Evolutionary conservation across 2,888 invertebrate genomes (phyloP), one percentile per base, ranked within the genome.

Genomic region (Agonopterix subpropinquella): DNA sequence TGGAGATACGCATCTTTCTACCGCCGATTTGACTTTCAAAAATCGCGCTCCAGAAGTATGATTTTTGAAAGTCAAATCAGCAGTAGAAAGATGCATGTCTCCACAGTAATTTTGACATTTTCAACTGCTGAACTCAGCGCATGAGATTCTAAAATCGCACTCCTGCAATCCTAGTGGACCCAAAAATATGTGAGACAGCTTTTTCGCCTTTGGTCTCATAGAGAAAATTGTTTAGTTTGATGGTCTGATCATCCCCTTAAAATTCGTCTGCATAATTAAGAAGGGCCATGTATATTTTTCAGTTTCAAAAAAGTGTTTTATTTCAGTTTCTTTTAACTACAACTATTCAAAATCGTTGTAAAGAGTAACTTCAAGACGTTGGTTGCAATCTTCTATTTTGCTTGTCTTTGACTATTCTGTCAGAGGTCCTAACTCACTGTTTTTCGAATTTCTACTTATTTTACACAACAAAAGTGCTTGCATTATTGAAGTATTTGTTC

Each of bases 401-500:
- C 85, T 85, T 85, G 51, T 65, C 62, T 80, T 55, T 74, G 67
- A 65, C 65, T 58, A 64, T 64, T 51, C n/a, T 61, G 57, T 64
- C 53, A 64, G 59, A 61, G 55, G 54, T 61, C 58, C 65, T 42
- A 51, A 63, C 49, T 72, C 77, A 79, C 79, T 65, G 65, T 75
- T 75, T 78, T 66, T 55, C 28, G 51, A 67, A 63, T 61, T 66
- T 73, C 62, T 79, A 13, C 13, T 13, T 13, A 71, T 62, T 59
- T 62, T 64, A 77, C 72, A 76, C 72, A 59, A 70, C 53, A 56
- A 59, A 62, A 71, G 67, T 79, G 86, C 85, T 84, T 84, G 83
- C 84, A 71, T 70, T 67, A 64, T 65, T 74, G 59, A 59, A 70
- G 64, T 70, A 65, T 62, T 62, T 75, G 69, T 75, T 77, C 53